These are phyloP conservation scores for Chamaedrilus cognettii DNA, from an alignment of 2,888 invertebrate species.

Conservation along the genomic window DNA sequence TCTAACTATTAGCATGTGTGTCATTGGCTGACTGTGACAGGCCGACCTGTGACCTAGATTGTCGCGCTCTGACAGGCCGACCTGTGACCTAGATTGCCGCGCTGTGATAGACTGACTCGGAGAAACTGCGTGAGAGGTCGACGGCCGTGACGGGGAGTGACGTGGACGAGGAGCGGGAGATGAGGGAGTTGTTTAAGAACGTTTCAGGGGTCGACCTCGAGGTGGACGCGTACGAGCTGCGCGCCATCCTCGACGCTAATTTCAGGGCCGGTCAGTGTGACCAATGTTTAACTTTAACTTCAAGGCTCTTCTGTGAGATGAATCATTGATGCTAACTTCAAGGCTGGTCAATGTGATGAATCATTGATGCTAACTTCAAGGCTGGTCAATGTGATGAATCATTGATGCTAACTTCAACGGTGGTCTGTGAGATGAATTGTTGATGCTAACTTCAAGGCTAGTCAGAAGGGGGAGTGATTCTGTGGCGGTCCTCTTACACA, in stretches of 20 bases:
- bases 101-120: neutral
- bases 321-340: neutral
- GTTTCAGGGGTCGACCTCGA: slow-evolving; percentile 83
- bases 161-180: slow-evolving; percentile 30
- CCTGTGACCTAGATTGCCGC: neutral
- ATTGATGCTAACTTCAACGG: too few relatives aligned
- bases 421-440: too few relatives aligned
- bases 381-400: too few relatives aligned
- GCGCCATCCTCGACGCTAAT: slow-evolving; percentile 84
- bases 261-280: slow-evolving; percentile 39
- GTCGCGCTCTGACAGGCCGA: neutral
- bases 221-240: slow-evolving; percentile 90
- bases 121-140: slow-evolving; percentile 14
- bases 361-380: neutral
- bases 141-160: slow-evolving; percentile 30
- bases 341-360: neutral
- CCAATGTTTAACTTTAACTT: too few relatives aligned
- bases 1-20: too few relatives aligned
- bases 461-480: too few relatives aligned
- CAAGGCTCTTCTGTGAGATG: neutral
- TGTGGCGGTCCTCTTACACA: too few relatives aligned
- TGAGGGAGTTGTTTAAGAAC: slow-evolving; percentile 31
- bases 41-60: neutral
- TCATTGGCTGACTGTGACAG: neutral
- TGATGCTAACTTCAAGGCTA: too few relatives aligned